Evolutionary conservation across 2,113 vertebrate species (phyloP).

Genomic region (Sakesphorus luctuosus): DNA sequence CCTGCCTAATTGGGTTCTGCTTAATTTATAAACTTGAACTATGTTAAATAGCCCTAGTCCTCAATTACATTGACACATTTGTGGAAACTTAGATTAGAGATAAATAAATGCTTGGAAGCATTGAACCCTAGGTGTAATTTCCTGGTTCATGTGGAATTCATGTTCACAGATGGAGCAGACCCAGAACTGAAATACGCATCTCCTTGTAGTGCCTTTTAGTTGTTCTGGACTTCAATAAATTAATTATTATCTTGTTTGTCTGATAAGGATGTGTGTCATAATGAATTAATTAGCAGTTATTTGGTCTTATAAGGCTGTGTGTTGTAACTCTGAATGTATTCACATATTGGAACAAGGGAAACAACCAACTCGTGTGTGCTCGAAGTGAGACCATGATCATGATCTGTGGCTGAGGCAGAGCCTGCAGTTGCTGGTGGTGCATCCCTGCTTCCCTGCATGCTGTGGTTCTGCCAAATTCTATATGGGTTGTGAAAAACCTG

Average conservation of each 20-base stretch:
- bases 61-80: background rate
- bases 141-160: background rate
- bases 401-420: background rate
- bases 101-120: background rate
- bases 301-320: background rate
- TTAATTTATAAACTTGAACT: background rate
- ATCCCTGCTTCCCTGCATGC: background rate
- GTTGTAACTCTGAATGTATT: background rate
- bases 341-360: background rate
- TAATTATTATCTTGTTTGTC: background rate
- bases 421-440: background rate
- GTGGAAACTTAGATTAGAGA: background rate
- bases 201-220: background rate
- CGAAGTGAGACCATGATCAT: fast-evolving
- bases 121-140: background rate
- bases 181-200: background rate
- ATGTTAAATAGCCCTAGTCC: background rate
- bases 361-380: fast-evolving
- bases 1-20: background rate
- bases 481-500: fast-evolving
- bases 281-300: background rate
- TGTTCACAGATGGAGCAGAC: background rate
- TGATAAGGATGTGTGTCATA: background rate
- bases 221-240: background rate
- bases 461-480: background rate